Percentiles rank a stretch among this genome's conserved stretches.
phyloP scores from a whole-genome alignment of 2,113 vertebrate species.

The Phyllopteryx taeniolatus region DNA sequence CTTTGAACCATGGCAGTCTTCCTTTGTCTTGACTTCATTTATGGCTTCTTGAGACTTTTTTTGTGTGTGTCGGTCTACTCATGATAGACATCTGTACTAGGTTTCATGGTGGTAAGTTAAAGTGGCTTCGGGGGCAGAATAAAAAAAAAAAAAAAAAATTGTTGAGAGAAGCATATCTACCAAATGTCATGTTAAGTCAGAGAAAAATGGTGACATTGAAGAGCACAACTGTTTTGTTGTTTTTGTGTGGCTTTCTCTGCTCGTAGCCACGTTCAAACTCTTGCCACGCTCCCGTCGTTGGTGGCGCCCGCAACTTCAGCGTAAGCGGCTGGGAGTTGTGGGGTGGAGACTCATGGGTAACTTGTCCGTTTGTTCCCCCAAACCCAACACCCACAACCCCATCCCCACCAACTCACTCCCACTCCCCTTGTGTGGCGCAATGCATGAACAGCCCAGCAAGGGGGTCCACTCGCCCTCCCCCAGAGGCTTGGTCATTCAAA shows the following conservation, averaged over 20 bases:
- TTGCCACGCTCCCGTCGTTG: slow-evolving; percentile 65
- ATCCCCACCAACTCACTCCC: neutral
- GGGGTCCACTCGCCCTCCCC: slow-evolving; percentile 54
- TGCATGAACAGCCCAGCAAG: slow-evolving; percentile 65
- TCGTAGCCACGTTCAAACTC: slow-evolving; percentile 67
- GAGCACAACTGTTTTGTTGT: slow-evolving; percentile 36
- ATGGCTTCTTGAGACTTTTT: no score
- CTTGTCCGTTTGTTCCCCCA: slow-evolving; percentile 57
- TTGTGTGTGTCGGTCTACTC: no score
- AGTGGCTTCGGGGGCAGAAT: neutral
- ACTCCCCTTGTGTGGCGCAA: slow-evolving; percentile 54
- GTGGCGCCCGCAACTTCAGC: slow-evolving; percentile 72
- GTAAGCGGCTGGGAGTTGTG: slow-evolving; percentile 76
- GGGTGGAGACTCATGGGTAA: slow-evolving; percentile 78
- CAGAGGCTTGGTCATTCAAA: slow-evolving; percentile 68
- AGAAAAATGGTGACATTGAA: neutral
- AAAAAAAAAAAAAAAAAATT: neutral
- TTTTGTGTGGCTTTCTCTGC: slow-evolving; percentile 21
- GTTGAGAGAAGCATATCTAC: no score
- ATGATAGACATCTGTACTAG: no score
- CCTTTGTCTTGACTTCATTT: no score
- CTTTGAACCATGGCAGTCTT: no score
- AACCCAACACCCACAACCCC: neutral
- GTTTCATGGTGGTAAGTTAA: no score
- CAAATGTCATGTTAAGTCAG: no score